Conservation (phyloP, 1,140 invertebrate genomes). For the Ephestia elutella region DNA sequence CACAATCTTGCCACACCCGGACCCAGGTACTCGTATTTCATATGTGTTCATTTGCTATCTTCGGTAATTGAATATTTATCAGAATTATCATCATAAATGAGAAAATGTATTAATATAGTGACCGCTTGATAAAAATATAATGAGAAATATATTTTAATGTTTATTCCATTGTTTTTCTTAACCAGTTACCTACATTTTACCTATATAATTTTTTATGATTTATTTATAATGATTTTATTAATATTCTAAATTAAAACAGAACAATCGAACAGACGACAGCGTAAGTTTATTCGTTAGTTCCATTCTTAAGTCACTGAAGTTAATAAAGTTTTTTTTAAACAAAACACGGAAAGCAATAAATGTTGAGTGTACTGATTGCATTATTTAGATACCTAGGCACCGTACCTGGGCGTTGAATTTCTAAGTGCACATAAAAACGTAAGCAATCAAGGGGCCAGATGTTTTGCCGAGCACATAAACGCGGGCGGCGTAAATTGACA, state of each 20-base stretch:
- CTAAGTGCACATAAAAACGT: constrained; percentile 57
- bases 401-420: constrained; percentile 28
- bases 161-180: too few species aligned
- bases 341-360: constrained; percentile 31
- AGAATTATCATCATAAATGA: background rate
- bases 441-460: constrained; percentile 54
- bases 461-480: constrained; percentile 55
- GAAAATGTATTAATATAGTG: too few species aligned
- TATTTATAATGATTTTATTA: too few species aligned
- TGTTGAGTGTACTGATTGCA: constrained; percentile 28
- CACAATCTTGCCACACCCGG: constrained; percentile 25
- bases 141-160: too few species aligned
- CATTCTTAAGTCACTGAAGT: too few species aligned
- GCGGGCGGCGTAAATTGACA: constrained; percentile 48
- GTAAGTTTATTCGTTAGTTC: too few species aligned
- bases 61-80: background rate
- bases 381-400: constrained; percentile 34
- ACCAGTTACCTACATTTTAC: too few species aligned
- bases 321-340: constrained; percentile 8
- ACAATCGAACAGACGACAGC: too few species aligned
- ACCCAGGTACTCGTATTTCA: constrained; percentile 7
- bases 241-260: too few species aligned
- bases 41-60: constrained; percentile 3
- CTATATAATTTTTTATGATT: too few species aligned
- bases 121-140: too few species aligned